phyloP scores from a whole-genome alignment of 2,888 invertebrate genomes.

The Caprella mutica region DNA sequence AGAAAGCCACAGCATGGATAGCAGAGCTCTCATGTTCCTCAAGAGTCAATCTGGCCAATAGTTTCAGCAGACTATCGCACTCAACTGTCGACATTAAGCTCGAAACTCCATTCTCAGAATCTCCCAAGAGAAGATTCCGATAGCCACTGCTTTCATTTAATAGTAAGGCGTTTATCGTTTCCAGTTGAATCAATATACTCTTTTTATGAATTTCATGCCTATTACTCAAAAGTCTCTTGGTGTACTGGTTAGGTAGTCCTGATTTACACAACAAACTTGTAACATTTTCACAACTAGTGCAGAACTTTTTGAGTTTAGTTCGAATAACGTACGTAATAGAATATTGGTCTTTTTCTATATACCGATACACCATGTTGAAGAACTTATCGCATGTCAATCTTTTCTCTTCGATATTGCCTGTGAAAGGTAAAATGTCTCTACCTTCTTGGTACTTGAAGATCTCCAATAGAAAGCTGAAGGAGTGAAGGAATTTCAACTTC shows the following conservation, averaged over 20 bases:
- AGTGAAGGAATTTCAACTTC: conserved; percentile 3
- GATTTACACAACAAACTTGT: not conserved
- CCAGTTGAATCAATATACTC: not conserved
- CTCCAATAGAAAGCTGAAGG: conserved; percentile 13
- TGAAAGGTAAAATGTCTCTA: conserved; percentile 25
- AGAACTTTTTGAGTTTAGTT: not conserved
- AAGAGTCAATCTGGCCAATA: not conserved
- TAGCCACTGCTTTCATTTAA: not conserved
- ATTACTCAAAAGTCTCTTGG: not conserved
- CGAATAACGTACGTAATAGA: not conserved
- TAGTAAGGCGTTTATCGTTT: not conserved
- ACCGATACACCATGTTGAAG: no score
- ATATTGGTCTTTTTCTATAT: no score
- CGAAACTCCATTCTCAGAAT: not conserved
- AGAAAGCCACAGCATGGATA: not conserved
- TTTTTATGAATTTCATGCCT: not conserved
- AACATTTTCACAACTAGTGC: not conserved
- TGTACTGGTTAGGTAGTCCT: not conserved
- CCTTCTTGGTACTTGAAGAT: conserved; percentile 19
- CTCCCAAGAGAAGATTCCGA: not conserved
- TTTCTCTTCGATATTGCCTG: conserved; percentile 19
- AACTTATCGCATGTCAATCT: conserved; percentile 9
- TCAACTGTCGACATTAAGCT: not conserved
- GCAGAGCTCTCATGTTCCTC: not conserved
- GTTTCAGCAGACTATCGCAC: not conserved